Evolutionary conservation across 2,888 invertebrate genomes (phyloP).

Genomic region (Ctenicera cuprea): DNA sequence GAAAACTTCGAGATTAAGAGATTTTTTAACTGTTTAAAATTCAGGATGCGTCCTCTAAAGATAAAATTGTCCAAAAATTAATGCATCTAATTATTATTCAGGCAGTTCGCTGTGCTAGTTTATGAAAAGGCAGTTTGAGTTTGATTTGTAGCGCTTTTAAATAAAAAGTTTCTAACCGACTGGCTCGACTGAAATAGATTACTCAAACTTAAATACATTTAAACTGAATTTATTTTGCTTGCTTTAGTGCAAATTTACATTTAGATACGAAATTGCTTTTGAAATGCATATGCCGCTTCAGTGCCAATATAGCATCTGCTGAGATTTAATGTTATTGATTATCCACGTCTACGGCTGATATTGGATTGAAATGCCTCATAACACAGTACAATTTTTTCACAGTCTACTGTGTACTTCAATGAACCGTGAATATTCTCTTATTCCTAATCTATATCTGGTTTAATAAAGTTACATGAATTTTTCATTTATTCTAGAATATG

Average conservation of each 20-base stretch:
- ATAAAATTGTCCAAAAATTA: constrained; percentile 43
- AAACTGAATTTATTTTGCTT: constrained; percentile 46
- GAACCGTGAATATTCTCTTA: too few species aligned
- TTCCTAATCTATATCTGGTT: too few species aligned
- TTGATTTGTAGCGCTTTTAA: constrained; percentile 42
- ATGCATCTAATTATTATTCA: constrained; percentile 41
- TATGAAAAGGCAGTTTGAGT: constrained; percentile 30
- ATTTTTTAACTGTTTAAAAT: constrained; percentile 38
- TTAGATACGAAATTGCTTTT: constrained; percentile 51
- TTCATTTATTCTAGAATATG: too few species aligned
- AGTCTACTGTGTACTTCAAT: too few species aligned
- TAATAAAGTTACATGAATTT: too few species aligned
- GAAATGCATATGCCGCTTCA: constrained; percentile 44
- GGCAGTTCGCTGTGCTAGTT: constrained; percentile 18
- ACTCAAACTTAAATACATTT: constrained; percentile 39
- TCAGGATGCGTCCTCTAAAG: constrained; percentile 28
- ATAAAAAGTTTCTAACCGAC: constrained; percentile 31
- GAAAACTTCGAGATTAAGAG: constrained; percentile 28
- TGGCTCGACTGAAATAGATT: constrained; percentile 34
- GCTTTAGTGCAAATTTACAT: constrained; percentile 51
- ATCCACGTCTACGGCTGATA: constrained; percentile 1
- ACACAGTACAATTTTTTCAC: too few species aligned
- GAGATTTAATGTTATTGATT: constrained; percentile 45
- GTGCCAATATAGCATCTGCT: constrained; percentile 47
- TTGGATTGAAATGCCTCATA: neutral